Percentiles rank a stretch among this genome's conserved stretches.
Evolutionary conservation across 1,140 invertebrate genomes (phyloP).

Genomic region (Megathymus violae): DNA sequence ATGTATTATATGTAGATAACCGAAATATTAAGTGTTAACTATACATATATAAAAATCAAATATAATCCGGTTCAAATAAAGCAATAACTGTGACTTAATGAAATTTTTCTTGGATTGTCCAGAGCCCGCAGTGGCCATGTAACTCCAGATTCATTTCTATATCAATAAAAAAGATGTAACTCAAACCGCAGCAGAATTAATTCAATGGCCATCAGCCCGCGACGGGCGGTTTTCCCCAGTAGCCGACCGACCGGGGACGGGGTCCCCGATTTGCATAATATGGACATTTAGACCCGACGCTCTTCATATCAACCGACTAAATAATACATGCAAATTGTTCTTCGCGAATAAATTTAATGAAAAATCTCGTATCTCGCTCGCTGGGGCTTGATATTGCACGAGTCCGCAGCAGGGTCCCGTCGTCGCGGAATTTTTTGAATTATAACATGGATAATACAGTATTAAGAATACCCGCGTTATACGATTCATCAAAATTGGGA

Average conservation of each 20-base stretch:
- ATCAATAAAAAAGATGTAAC: constrained; percentile 1
- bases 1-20: no score
- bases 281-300: constrained; percentile 24
- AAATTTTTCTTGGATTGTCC: no score
- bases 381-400: constrained; percentile 14
- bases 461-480: no score
- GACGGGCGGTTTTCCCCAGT: not conserved
- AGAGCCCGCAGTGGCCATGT: no score
- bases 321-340: constrained; percentile 41
- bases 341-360: constrained; percentile 37
- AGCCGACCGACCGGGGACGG: constrained; percentile 9
- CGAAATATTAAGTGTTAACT: no score
- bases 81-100: no score
- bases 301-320: constrained; percentile 35
- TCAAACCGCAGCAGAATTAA: constrained; percentile 21
- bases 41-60: no score
- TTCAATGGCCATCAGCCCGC: constrained; percentile 11
- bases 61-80: no score
- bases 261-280: constrained; percentile 37
- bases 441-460: no score
- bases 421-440: not conserved
- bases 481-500: no score
- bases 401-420: no score
- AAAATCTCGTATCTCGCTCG: constrained; percentile 15
- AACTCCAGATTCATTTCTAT: no score